Evolutionary conservation across 2,797 vertebrate species (phyloP).

Genomic region (Tenualosa ilisha): DNA sequence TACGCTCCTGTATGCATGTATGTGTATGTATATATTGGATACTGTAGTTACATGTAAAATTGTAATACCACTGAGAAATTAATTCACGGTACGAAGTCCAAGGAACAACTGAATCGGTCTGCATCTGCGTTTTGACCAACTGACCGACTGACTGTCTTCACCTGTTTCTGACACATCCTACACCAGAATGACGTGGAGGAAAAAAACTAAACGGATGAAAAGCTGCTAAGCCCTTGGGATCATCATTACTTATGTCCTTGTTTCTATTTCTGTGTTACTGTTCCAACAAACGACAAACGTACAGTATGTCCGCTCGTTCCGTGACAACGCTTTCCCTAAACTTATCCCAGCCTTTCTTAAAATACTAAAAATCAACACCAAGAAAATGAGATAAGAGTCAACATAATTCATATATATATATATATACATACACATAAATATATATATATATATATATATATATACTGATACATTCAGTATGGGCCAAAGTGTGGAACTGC

Average conservation of each 20-base stretch:
- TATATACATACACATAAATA: neutral
- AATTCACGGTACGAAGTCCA: conserved; percentile 70
- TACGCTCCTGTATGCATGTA: conserved; percentile 71
- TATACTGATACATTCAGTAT: conserved; percentile 84
- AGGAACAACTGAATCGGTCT: conserved; percentile 63
- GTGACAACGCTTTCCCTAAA: conserved; percentile 61
- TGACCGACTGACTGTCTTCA: conserved; percentile 57
- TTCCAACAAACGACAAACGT: conserved; percentile 61
- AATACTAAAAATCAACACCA: conserved; percentile 33
- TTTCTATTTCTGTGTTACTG: conserved; percentile 66
- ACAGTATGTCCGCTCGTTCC: conserved; percentile 58
- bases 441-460: conserved; percentile 26
- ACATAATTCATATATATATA: conserved; percentile 11
- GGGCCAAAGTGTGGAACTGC: conserved; percentile 75
- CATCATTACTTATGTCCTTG: conserved; percentile 67
- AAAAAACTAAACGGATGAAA: conserved; percentile 63
- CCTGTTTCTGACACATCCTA: conserved; percentile 57
- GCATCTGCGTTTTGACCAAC: conserved; percentile 52
- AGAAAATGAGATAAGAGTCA: conserved; percentile 33
- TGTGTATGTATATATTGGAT: conserved; percentile 65
- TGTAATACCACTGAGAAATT: conserved; percentile 73
- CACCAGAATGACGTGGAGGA: conserved; percentile 74
- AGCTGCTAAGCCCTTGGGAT: conserved; percentile 87
- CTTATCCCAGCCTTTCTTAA: conserved; percentile 54
- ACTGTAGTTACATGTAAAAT: conserved; percentile 77